Conservation (phyloP, 2,888 invertebrate species). For the Meliscaeva auricollis region DNA sequence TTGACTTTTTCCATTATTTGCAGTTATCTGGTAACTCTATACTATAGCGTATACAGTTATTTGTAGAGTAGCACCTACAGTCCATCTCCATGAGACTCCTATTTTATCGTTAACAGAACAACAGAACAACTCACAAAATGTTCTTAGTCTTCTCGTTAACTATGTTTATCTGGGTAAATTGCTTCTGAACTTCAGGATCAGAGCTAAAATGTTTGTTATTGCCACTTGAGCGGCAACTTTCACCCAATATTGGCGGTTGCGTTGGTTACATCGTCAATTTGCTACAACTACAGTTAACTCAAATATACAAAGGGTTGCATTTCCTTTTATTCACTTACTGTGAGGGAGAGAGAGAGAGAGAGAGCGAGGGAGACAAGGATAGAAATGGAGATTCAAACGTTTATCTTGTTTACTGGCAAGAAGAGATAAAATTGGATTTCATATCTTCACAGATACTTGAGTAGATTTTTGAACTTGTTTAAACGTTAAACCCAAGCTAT, state of each 20-base stretch:
- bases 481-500: neutral
- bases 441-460: neutral
- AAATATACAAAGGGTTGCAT: constrained; percentile 13
- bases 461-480: constrained; percentile 17
- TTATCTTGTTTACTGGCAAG: constrained; percentile 7
- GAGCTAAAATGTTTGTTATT: constrained; percentile 72
- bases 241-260: constrained; percentile 73
- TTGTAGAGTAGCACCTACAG: neutral
- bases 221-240: constrained; percentile 72
- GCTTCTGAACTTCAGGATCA: constrained; percentile 52
- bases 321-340: neutral
- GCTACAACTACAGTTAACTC: constrained; percentile 53
- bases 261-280: constrained; percentile 71
- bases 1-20: too few relatives aligned
- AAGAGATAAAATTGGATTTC: constrained; percentile 10
- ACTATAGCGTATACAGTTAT: too few relatives aligned
- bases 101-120: constrained; percentile 4
- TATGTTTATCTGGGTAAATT: constrained; percentile 64
- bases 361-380: too few relatives aligned
- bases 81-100: neutral
- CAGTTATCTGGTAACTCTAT: too few relatives aligned
- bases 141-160: constrained; percentile 22
- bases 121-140: neutral
- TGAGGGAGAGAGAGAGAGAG: too few relatives aligned
- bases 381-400: constrained; percentile 1